These are phyloP conservation scores for Aphodius sticticus DNA, from an alignment of 2,888 invertebrate species.

Conservation along the genomic window DNA sequence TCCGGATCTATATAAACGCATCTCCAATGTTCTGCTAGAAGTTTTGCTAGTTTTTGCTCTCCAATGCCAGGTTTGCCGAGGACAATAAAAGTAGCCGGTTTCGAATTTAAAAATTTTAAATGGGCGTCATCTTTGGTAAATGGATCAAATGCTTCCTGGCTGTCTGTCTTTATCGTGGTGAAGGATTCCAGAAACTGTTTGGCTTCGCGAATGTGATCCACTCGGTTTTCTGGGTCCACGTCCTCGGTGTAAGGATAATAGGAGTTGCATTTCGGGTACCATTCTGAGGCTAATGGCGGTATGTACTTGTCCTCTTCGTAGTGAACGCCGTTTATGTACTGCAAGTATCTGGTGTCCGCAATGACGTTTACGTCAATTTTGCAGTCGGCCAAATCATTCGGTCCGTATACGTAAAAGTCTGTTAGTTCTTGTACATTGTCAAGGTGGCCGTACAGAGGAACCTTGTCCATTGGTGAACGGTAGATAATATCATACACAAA, in stretches of 20 bases:
- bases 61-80: conserved; percentile 68
- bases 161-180: conserved; percentile 27
- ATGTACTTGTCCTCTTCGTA: conserved; percentile 38
- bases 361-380: conserved; percentile 52
- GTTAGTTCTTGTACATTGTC: conserved; percentile 35
- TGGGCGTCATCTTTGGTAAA: conserved; percentile 66
- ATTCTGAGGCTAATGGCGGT: conserved; percentile 31
- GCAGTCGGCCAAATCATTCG: conserved; percentile 41
- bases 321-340: conserved; percentile 46
- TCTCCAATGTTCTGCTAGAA: conserved; percentile 65
- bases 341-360: conserved; percentile 48
- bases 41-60: conserved; percentile 63
- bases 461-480: conserved; percentile 6
- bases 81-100: conserved; percentile 67
- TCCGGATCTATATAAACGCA: conserved; percentile 68
- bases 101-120: conserved; percentile 60
- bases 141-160: conserved; percentile 46
- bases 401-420: conserved; percentile 43
- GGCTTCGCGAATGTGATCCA: conserved; percentile 49
- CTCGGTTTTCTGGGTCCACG: conserved; percentile 57
- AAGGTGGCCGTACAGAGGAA: background rate
- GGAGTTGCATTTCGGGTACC: conserved; percentile 51
- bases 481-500: background rate
- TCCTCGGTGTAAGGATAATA: conserved; percentile 61
- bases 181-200: conserved; percentile 35